Evolutionary conservation across 2,888 invertebrate species (phyloP), one percentile per base, ranked within the genome.

Genomic region (Cheilosia urbana): DNA sequence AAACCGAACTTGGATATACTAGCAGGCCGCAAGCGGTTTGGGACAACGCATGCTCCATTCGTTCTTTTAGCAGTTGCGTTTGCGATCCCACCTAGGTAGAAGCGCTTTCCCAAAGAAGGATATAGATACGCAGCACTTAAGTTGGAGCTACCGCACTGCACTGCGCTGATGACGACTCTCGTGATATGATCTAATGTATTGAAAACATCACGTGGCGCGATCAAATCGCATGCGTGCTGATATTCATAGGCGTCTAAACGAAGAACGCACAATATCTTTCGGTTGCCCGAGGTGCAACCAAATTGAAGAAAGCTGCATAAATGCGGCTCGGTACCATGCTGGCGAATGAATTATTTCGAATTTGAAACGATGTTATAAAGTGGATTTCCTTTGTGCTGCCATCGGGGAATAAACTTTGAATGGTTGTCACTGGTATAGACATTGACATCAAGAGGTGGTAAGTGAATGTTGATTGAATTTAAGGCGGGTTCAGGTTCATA

Each of bases 151-250:
- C n/a, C 19, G n/a, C 40, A 13, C 51, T 60, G 51, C 42, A 37
- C 24, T 57, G 71, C 55, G 71, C 55, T 45, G 62, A 68, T 75
- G 81, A 81, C 37, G 68, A 69, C 60, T 75, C 60, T 17, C 42
- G n/a, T 65, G 77, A 81, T 81, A 81, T 76, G 37, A 82, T 82
- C 65, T 78, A 78, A 66, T 71, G 71, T 65, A 79, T 66, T 66
- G 73, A 72, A 75, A 53, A 60, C 60, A 66, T 68, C 57, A 72
- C 58, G 63, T 34, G 71, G 72, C 40, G 58, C 78, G 72, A 51
- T 58, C 60, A 15, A 68, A 45, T 73, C 73, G 51, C 58, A 63
- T 79, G 57, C 57, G 71, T 72, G 65, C 73, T 51, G 57, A 55
- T 58, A 34, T 66, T 53, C 73, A 60, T 34, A 72, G 55, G 72